A percentile compares a stretch with the other conserved stretches of the same genome.
Evolutionary conservation across 2,888 invertebrate genomes (phyloP).

Genomic region (Folsomia manolachei): DNA sequence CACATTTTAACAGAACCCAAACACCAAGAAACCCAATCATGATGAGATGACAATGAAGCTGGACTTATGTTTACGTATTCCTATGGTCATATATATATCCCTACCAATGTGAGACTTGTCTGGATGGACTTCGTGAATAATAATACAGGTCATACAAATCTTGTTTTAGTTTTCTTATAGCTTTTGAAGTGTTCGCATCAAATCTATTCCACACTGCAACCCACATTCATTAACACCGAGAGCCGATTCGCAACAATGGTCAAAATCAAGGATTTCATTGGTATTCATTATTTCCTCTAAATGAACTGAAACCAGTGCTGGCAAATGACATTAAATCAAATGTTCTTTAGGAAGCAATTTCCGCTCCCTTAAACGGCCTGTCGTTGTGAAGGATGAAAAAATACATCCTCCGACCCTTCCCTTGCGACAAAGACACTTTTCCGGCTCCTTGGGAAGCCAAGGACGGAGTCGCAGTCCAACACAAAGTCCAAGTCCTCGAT

Average conservation of each 20-base stretch:
- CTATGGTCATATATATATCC: too few species aligned
- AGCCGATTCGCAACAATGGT: slow-evolving; percentile 26
- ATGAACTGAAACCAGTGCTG: not conserved
- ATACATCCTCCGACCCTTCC: slow-evolving; percentile 1
- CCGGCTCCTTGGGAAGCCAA: not conserved
- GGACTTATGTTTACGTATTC: too few species aligned
- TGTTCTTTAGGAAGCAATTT: slow-evolving; percentile 18
- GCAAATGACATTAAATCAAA: too few species aligned
- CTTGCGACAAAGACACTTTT: not conserved
- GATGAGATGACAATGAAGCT: too few species aligned
- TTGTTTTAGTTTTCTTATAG: not conserved
- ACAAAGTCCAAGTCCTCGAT: slow-evolving; percentile 3
- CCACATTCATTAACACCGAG: not conserved
- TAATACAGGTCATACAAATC: not conserved
- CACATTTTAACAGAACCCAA: too few species aligned
- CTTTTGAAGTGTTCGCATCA: not conserved
- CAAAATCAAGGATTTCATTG: slow-evolving; percentile 34
- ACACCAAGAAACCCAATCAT: too few species aligned
- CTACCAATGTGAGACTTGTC: not conserved
- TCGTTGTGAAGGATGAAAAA: slow-evolving; percentile 16
- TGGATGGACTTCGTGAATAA: too few species aligned
- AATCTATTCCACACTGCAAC: not conserved
- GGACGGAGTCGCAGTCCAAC: not conserved
- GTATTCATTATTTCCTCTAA: too few species aligned
- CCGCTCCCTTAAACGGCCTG: not conserved